phyloP scores from a whole-genome alignment of 1,140 invertebrate species.

The Leptinotarsa texana region DNA sequence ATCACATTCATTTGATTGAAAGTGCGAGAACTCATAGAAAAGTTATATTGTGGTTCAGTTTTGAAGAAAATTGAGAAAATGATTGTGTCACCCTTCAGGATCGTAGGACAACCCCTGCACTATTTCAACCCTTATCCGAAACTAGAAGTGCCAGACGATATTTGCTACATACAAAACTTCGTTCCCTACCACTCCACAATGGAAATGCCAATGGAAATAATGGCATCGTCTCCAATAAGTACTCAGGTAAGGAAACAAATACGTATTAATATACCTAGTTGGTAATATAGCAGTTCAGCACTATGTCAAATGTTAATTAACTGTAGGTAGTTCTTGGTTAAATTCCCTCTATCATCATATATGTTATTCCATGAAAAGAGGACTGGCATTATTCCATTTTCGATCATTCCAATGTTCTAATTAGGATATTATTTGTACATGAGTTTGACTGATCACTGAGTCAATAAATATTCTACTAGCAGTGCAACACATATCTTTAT shows the following conservation, averaged over 20 bases:
- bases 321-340: too few relatives aligned
- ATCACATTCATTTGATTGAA: neutral
- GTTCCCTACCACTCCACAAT: conserved; percentile 26
- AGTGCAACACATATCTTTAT: neutral
- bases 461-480: neutral
- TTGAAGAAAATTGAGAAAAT: neutral
- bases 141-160: conserved; percentile 6
- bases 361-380: too few relatives aligned
- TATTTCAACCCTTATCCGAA: conserved; percentile 39
- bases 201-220: conserved; percentile 34
- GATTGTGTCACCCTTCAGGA: conserved; percentile 33
- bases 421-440: too few relatives aligned
- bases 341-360: too few relatives aligned
- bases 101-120: conserved; percentile 50
- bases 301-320: too few relatives aligned
- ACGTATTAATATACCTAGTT: too few relatives aligned
- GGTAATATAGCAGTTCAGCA: too few relatives aligned
- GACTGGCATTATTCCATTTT: too few relatives aligned
- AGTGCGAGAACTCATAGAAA: too few relatives aligned
- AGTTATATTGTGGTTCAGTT: too few relatives aligned
- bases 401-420: too few relatives aligned
- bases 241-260: conserved; percentile 45
- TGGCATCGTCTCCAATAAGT: conserved; percentile 48
- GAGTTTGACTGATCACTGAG: neutral
- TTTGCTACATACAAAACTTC: conserved; percentile 40